A percentile compares a stretch with the other conserved stretches of the same genome.
Evolutionary conservation across 1,140 invertebrate species (phyloP).

Genomic region (Habropoda laboriosa): DNA sequence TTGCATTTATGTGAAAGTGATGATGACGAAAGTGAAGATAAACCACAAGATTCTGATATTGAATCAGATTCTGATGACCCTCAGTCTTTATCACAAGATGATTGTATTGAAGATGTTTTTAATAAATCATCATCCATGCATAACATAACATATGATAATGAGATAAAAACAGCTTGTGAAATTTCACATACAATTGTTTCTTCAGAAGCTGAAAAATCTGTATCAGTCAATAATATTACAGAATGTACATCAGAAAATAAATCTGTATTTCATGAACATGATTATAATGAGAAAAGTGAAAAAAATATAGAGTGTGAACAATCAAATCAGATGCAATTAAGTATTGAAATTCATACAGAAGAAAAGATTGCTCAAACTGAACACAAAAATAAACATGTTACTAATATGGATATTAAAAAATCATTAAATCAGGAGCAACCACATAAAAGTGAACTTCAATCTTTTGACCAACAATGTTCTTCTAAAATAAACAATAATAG

Average conservation of each 20-base stretch:
- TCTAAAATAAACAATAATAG: neutral
- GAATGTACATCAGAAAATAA: neutral
- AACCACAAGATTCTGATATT: slow-evolving; percentile 49
- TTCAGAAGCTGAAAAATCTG: neutral
- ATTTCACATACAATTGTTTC: neutral
- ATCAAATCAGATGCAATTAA: slow-evolving; percentile 12
- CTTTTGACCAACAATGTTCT: neutral
- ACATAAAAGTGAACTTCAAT: neutral
- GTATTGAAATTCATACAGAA: neutral
- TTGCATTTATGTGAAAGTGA: slow-evolving; percentile 62
- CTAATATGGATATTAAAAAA: neutral
- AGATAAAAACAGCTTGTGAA: neutral
- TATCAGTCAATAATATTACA: neutral
- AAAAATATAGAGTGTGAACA: neutral
- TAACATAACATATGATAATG: neutral
- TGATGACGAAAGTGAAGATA: slow-evolving; percentile 70
- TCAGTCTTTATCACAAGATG: slow-evolving; percentile 33
- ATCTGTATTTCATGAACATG: neutral
- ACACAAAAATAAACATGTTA: neutral
- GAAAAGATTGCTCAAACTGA: slow-evolving; percentile 3
- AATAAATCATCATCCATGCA: neutral
- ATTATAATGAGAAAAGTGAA: neutral
- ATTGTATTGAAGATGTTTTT: slow-evolving; percentile 5
- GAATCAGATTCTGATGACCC: slow-evolving; percentile 61
- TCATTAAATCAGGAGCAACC: neutral